Percentiles rank a stretch among this genome's conserved stretches.
Conservation (phyloP, 2,797 vertebrate species). For the Neostethus bicornis region DNA sequence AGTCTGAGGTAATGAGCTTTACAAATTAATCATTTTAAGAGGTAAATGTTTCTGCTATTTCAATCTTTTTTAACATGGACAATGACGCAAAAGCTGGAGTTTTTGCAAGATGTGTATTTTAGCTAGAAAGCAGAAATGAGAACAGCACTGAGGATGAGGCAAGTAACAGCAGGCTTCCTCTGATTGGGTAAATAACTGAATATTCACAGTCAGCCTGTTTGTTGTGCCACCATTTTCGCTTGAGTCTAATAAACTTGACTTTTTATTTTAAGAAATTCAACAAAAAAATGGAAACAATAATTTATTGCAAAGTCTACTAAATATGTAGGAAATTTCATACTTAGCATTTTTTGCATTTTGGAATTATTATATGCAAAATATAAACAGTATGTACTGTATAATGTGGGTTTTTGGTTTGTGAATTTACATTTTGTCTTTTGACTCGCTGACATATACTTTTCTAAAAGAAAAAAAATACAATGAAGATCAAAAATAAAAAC, state of each 20-base stretch:
- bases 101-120: conserved; percentile 14
- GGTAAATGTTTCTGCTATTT: conserved; percentile 46
- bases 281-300: not conserved
- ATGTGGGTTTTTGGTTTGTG: no score
- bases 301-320: not conserved
- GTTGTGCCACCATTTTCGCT: conserved; percentile 14
- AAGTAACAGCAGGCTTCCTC: conserved; percentile 33
- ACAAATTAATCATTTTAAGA: conserved; percentile 51
- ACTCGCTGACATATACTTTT: no score
- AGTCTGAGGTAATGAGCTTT: conserved; percentile 49
- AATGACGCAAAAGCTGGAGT: conserved; percentile 23
- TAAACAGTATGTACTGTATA: no score
- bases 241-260: conserved; percentile 2
- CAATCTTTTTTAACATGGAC: conserved; percentile 35
- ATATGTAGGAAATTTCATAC: not conserved
- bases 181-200: conserved; percentile 36
- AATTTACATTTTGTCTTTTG: no score
- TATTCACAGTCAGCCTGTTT: conserved; percentile 28
- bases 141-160: conserved; percentile 24
- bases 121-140: conserved; percentile 27
- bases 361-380: no score
- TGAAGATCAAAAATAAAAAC: no score
- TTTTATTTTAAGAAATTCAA: not conserved
- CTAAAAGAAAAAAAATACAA: no score
- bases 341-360: no score